A percentile compares a stretch with the other conserved stretches of the same genome.
Conservation (phyloP, 2,113 vertebrate genomes). For the Mohoua ochrocephala region DNA sequence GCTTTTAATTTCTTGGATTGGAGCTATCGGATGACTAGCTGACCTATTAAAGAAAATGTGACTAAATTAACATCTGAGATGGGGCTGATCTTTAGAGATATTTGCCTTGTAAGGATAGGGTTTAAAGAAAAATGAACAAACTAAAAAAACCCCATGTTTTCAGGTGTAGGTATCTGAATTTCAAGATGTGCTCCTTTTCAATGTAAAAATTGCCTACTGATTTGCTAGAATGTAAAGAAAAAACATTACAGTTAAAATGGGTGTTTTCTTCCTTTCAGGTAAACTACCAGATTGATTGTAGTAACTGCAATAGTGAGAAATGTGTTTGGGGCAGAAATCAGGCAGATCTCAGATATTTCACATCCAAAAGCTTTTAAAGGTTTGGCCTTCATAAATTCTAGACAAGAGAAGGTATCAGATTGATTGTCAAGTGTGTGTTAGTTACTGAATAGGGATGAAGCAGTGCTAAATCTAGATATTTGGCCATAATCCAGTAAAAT, state of each 20-base stretch:
- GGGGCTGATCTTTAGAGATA: neutral
- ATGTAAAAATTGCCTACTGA: neutral
- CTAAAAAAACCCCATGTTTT: neutral
- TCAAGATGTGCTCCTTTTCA: neutral
- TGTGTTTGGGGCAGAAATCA: neutral
- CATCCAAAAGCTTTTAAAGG: neutral
- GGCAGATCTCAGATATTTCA: neutral
- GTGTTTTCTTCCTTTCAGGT: neutral
- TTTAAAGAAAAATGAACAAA: neutral
- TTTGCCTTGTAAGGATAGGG: neutral
- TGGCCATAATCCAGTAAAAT: constrained; percentile 31
- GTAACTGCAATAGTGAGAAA: neutral
- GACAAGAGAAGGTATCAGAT: neutral
- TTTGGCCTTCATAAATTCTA: neutral
- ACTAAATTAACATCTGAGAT: neutral
- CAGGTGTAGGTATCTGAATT: neutral
- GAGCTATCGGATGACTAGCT: neutral
- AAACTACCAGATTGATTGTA: neutral
- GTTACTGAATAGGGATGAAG: neutral
- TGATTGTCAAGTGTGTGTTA: neutral
- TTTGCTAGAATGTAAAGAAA: neutral
- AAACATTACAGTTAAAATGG: neutral
- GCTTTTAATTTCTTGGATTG: neutral
- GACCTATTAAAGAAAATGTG: neutral
- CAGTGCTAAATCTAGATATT: neutral